phyloP scores from a whole-genome alignment of 2,113 vertebrate species.

The Eptatretus burgeri region DNA sequence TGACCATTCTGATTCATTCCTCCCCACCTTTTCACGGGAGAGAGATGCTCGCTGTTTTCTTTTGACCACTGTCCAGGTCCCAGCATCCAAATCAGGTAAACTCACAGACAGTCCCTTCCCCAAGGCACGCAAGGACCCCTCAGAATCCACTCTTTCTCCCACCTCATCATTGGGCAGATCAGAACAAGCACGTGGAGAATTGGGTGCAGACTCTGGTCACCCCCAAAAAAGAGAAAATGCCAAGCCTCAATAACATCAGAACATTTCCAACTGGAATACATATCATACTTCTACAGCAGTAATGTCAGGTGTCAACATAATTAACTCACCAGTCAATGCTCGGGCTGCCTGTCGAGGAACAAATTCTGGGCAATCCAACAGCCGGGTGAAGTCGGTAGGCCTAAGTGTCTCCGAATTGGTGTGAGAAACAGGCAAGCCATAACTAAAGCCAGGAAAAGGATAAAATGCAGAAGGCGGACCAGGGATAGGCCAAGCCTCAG shows the following conservation, averaged over 20 bases:
- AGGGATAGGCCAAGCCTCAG: conserved; percentile 70
- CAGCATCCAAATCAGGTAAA: conserved; percentile 71
- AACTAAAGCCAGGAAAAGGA: too few relatives aligned
- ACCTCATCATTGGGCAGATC: conserved; percentile 35
- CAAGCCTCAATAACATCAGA: too few relatives aligned
- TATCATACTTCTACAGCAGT: too few relatives aligned
- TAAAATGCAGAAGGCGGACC: conserved; percentile 23
- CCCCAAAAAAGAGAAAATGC: neutral
- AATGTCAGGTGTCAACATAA: too few relatives aligned
- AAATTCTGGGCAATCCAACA: conserved; percentile 86
- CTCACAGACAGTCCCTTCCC: conserved; percentile 85
- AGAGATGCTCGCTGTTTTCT: conserved; percentile 69
- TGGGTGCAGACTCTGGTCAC: conserved; percentile 25
- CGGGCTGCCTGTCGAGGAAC: conserved; percentile 47
- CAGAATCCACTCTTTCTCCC: conserved; percentile 5
- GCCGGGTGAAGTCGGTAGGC: conserved; percentile 68
- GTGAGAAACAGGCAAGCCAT: too few relatives aligned
- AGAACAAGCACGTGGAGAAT: conserved; percentile 28
- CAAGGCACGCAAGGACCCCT: conserved; percentile 67
- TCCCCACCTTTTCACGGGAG: conserved; percentile 16
- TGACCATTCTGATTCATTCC: neutral
- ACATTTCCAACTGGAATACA: too few relatives aligned
- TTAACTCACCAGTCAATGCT: conserved; percentile 29
- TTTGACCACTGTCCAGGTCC: conserved; percentile 95
- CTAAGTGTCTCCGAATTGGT: conserved; percentile 13